A percentile compares a stretch with the other conserved stretches of the same genome.
phyloP scores from a whole-genome alignment of 2,797 vertebrate genomes.

The Takifugu rubripes region DNA sequence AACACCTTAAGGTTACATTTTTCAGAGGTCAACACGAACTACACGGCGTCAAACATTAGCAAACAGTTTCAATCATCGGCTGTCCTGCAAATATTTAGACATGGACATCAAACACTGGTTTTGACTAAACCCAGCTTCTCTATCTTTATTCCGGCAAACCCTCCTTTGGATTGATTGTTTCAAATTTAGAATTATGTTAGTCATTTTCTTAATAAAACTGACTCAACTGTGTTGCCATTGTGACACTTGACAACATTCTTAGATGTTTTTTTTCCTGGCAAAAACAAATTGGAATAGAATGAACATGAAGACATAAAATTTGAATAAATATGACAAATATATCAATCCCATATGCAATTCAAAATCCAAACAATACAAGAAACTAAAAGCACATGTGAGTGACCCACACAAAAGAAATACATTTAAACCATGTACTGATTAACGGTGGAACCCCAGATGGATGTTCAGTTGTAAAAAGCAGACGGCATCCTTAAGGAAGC shows the following conservation, averaged over 20 bases:
- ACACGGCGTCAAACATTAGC: neutral
- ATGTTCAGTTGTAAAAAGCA: constrained; percentile 28
- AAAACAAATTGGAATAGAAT: constrained; percentile 16
- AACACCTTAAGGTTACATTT: constrained; percentile 27
- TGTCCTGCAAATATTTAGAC: constrained; percentile 1
- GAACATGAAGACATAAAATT: constrained; percentile 21
- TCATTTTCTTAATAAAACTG: neutral
- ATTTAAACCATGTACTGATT: neutral
- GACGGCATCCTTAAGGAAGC: constrained; percentile 19
- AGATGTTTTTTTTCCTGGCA: neutral
- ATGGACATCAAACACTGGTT: too few species aligned
- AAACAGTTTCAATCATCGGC: constrained; percentile 2
- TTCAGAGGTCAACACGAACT: constrained; percentile 19
- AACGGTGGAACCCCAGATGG: constrained; percentile 31
- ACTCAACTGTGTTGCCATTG: too few species aligned
- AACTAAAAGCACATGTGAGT: constrained; percentile 53
- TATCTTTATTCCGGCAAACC: too few species aligned
- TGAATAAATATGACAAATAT: constrained; percentile 30
- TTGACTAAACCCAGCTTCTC: too few species aligned
- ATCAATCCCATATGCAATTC: constrained; percentile 34
- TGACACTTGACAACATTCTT: too few species aligned
- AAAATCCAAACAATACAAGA: constrained; percentile 28
- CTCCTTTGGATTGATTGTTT: too few species aligned
- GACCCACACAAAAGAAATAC: constrained; percentile 1
- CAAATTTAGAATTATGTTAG: neutral